Evolutionary conservation across 2,113 vertebrate species (phyloP).

Genomic region (Columba janthina): DNA sequence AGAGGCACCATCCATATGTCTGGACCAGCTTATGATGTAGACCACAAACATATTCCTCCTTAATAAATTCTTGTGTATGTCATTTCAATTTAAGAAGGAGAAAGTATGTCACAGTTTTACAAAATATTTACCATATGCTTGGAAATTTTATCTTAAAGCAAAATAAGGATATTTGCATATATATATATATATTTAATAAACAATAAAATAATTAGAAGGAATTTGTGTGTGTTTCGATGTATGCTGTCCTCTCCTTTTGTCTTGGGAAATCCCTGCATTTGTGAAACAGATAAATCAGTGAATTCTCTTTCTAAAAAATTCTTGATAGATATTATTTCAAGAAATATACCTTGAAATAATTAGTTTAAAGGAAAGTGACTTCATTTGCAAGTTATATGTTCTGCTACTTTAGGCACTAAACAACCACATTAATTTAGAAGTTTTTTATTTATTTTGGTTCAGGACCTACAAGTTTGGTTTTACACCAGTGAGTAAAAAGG

Average conservation of each 20-base stretch:
- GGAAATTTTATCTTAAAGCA: constrained; percentile 29
- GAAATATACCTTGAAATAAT: constrained; percentile 32
- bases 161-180: background rate
- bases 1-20: background rate
- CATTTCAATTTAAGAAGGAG: constrained; percentile 17
- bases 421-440: constrained; percentile 16
- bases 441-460: constrained; percentile 32
- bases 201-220: constrained; percentile 10
- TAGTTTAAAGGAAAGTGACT: constrained; percentile 48
- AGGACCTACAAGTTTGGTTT: background rate
- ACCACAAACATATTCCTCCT: background rate
- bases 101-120: constrained; percentile 1
- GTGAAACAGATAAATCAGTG: constrained; percentile 53
- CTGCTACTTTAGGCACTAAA: background rate
- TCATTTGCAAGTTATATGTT: constrained; percentile 47
- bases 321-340: constrained; percentile 56
- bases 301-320: constrained; percentile 36
- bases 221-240: background rate
- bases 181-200: background rate
- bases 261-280: constrained; percentile 33
- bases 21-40: background rate
- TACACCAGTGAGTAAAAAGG: background rate
- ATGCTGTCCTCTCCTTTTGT: background rate
- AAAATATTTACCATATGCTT: constrained; percentile 33
- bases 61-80: constrained; percentile 2